Percentiles rank a stretch among this genome's conserved stretches.
Conservation (phyloP, 2,888 invertebrate species). For the Drosophila maculinotata region DNA sequence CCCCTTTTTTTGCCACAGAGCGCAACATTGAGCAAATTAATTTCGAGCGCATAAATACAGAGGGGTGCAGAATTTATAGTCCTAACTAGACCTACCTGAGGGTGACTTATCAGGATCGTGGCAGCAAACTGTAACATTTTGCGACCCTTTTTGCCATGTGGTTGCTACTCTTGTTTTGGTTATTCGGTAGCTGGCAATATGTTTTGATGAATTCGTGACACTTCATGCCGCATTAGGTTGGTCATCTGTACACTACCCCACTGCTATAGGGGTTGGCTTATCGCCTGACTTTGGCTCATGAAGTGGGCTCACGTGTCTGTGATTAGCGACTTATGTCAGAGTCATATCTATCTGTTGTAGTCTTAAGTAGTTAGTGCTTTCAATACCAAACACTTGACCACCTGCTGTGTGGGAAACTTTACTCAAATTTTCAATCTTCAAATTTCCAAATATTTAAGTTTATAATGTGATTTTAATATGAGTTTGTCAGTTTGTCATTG, state of each 20-base stretch:
- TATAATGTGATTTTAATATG: not conserved
- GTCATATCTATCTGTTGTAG: conserved; percentile 14
- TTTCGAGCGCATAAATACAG: conserved; percentile 40
- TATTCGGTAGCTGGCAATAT: conserved; percentile 58
- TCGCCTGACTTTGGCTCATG: conserved; percentile 36
- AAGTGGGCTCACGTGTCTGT: conserved; percentile 80
- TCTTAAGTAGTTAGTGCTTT: conserved; percentile 6
- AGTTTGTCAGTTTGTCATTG: conserved; percentile 1
- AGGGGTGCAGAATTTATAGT: not conserved
- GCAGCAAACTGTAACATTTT: conserved; percentile 26
- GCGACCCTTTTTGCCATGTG: conserved; percentile 42
- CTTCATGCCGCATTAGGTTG: conserved; percentile 80
- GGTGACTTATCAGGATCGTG: conserved; percentile 21
- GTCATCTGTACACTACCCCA: conserved; percentile 12
- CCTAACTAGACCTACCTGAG: conserved; percentile 24
- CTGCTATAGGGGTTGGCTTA: conserved; percentile 30
- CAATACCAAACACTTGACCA: conserved; percentile 30
- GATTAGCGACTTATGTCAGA: conserved; percentile 68
- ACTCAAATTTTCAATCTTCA: not conserved
- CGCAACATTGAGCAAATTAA: conserved; percentile 51
- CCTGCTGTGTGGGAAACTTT: conserved; percentile 65
- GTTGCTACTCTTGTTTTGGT: conserved; percentile 58
- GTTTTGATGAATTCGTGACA: conserved; percentile 83
- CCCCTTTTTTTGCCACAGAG: conserved; percentile 32
- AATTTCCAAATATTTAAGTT: conserved; percentile 5